Base-by-base conservation (phyloP, 2,797 vertebrate genomes). In the Coranthus polyacanthus region DNA sequence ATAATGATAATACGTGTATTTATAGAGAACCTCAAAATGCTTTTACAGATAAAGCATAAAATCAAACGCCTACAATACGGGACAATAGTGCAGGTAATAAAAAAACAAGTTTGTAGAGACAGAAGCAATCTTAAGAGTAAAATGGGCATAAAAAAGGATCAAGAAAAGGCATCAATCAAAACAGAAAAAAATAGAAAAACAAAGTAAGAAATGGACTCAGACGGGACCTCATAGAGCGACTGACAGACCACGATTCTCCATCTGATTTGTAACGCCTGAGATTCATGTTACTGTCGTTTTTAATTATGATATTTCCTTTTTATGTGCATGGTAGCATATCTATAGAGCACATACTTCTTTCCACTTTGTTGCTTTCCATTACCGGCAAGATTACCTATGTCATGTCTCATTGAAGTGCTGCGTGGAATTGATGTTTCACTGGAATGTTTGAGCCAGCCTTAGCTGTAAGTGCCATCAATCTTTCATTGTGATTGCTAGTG, bases 301-400 rank as follows among this genome's bases (percentile, higher is more conserved):
- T 38, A 55, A 34, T 18, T 13, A 12, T 1, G 20, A 34, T 55
- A 46, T 21, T 0, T 55, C 29, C 26, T 63, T 2, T 75, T 24
- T 44, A 29, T 51, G 6, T 26, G 10, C 41, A 12, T 46, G 26
- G 15, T 50, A 16, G 34, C 50, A 6, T 18, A 17, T 68, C 46
- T 44, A 42, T 51, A 15, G 42, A 26, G 56, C 51, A 32, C 26
- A 5, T 36, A 2, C 12, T 78, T 18, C 59, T 78, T 71, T 71
- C 56, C 55, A 63, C 39, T 64, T 51, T 68, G 68, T 21, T 71
- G 55, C 58, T 51, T 73, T 42, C 43, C 45, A 52, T 88, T 58
- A 81, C 32, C 34, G 39, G 15, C 4, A 12, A 63, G 54, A 80
- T 70, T 63, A 68, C 62, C 49, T 15, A 5, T 17, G 32, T 63